Base-by-base conservation (phyloP, 1,140 invertebrate genomes). In the Bombus pascuorum region DNA sequence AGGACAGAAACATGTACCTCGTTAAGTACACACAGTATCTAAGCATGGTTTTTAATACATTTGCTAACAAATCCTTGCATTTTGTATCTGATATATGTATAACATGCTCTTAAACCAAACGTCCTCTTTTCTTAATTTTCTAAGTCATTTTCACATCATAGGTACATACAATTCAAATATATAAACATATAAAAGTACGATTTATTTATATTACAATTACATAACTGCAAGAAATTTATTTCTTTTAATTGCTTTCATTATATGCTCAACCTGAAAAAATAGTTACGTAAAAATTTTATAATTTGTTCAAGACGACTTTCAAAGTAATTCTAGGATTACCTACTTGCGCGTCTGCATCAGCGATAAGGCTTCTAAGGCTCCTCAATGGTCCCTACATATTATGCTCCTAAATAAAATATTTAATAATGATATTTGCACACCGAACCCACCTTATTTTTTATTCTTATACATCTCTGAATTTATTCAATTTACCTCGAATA, bases 1-100 rank as follows among this genome's bases (percentile, higher is more conserved):
- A 68, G 34, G 83, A 85, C 86, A 78, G 86, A 76, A 80, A 87
- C 83, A 87, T 68, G 77, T 73, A 85, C 81, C 81, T 88, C 76
- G 87, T 85, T 85, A 85, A 81, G 68, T 81, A 85, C 34, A 66
- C 8, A 5, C 42, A 18, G 3, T 81, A 81, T 73, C 83, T 77
- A 68, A 72, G 13, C 5, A 70, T 28, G 39, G 28, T 62, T 80
- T 81, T 53, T 83, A 57, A 62, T 42, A 72, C 53, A 68, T 44
- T 22, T 25, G 37, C 59, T 37, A 78, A 84, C 75, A 84, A 71
- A 71, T 84, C 82, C 59, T 84, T 42, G 34, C 66, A 70, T 70
- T 83, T 75, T 44, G 22, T 74, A 34, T 53, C 70, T 82, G 68
- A 82, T 71, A 42, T 68, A 70, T 57, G 62, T 70, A 32, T 82